These are phyloP conservation scores for Hippopotamus amphibius DNA, from an alignment of 2,113 vertebrate species.

Conservation along the genomic window DNA sequence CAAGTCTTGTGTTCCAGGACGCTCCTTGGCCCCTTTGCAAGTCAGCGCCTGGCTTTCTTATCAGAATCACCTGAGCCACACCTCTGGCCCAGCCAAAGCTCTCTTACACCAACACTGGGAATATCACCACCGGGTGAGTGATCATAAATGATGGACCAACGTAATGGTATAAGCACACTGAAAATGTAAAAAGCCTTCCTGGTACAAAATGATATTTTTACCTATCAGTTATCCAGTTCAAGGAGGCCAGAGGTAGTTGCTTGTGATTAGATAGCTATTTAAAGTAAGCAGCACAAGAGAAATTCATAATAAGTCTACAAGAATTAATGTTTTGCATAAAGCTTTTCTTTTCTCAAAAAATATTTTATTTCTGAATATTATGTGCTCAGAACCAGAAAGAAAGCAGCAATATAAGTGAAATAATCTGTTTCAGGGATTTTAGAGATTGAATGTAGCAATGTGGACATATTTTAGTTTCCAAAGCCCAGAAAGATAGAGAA, in stretches of 20 bases:
- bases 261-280: conserved; percentile 19
- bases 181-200: not conserved
- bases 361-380: conserved; percentile 27
- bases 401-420: not conserved
- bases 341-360: not conserved
- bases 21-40: not conserved
- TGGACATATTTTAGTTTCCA: not conserved
- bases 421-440: not conserved
- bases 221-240: not conserved
- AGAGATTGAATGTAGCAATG: not conserved
- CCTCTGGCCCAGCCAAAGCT: not conserved
- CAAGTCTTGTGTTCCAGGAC: not conserved
- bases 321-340: not conserved
- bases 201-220: conserved; percentile 11
- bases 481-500: not conserved
- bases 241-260: not conserved
- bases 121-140: not conserved
- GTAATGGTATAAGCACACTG: not conserved
- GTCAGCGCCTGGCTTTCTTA: not conserved
- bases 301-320: not conserved
- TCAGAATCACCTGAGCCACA: not conserved
- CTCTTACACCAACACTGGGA: not conserved
- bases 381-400: not conserved
- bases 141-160: not conserved
- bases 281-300: not conserved